Evolutionary conservation across 2,797 vertebrate species (phyloP).

Genomic region (Apogon hyalosoma): DNA sequence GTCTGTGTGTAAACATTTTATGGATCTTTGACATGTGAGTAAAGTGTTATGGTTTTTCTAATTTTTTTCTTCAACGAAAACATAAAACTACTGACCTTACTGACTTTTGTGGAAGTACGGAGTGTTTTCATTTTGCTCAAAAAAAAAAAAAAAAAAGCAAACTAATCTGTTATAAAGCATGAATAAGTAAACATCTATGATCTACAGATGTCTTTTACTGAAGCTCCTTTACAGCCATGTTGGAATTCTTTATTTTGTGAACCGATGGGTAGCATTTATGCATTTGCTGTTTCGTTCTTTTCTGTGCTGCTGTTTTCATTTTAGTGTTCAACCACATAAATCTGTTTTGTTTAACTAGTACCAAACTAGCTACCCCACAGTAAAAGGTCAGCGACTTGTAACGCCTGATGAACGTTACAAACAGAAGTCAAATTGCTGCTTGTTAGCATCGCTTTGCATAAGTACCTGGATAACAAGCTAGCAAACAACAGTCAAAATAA

Average conservation of each 20-base stretch:
- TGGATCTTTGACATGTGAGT: conserved; percentile 6
- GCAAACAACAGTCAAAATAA: conserved; percentile 24
- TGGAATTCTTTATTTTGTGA: too few relatives aligned
- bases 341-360: too few relatives aligned
- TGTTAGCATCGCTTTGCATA: conserved; percentile 2
- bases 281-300: too few relatives aligned
- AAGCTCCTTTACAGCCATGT: too few relatives aligned
- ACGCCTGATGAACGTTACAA: too few relatives aligned
- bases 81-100: background rate
- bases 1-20: conserved; percentile 27
- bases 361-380: too few relatives aligned
- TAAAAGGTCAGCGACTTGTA: too few relatives aligned
- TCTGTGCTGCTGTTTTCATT: too few relatives aligned
- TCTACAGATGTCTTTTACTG: background rate
- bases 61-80: conserved; percentile 1
- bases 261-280: too few relatives aligned
- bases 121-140: conserved; percentile 41
- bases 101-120: conserved; percentile 12
- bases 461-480: background rate
- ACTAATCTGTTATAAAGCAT: background rate
- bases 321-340: too few relatives aligned
- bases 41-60: background rate
- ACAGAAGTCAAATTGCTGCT: conserved; percentile 13
- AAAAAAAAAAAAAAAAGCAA: background rate
- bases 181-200: too few relatives aligned